Evolutionary conservation across 1,140 invertebrate genomes (phyloP), one percentile per base, ranked within the genome.

Genomic region (Triops longicaudatus): DNA sequence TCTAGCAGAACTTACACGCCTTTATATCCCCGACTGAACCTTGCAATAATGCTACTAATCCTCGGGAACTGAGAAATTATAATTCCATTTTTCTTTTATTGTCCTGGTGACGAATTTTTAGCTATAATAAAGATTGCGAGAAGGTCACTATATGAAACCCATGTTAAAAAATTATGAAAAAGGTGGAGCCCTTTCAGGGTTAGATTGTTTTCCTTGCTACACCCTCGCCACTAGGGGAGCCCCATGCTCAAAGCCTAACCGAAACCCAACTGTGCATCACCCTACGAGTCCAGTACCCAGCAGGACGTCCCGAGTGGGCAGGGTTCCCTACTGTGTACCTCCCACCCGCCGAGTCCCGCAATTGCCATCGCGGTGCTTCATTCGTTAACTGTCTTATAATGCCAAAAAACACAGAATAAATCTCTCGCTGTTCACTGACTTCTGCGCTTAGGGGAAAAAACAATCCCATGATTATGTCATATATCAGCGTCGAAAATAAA

Each of bases 251-350:
- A 22, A 22, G 50, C 50, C 50, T 63, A 63, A 12, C 6, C 6
- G 50, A 63, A 4, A 63, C 50, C 50, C 50, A n/a, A 22, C 50
- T 63, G 50, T 63, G 50, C 50, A 63, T 63, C 50, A n/a, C 50
- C n/a, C 50, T 22, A 22, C 22, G 50, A 22, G 50, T 63, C 50
- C 50, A 63, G 50, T 63, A 10, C 50, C 22, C 50, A 63, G 50
- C 50, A 63, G 50, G 50, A 63, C 50, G 50, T 63, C 50, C n/a
- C 50, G 50, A 63, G 50, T 63, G 50, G 50, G 50, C 50, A 63
- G 50, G 22, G 50, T 63, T 63, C 50, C 50, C 50, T 63, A 63
- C 50, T 63, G 50, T 17, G 50, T 14, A 63, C 50, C 50, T 10
- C 50, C 50, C 50, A 63, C 50, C 50, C 50, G 50, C 50, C 50